Base-by-base conservation (phyloP, 2,113 vertebrate species). In the Scomber colias region DNA sequence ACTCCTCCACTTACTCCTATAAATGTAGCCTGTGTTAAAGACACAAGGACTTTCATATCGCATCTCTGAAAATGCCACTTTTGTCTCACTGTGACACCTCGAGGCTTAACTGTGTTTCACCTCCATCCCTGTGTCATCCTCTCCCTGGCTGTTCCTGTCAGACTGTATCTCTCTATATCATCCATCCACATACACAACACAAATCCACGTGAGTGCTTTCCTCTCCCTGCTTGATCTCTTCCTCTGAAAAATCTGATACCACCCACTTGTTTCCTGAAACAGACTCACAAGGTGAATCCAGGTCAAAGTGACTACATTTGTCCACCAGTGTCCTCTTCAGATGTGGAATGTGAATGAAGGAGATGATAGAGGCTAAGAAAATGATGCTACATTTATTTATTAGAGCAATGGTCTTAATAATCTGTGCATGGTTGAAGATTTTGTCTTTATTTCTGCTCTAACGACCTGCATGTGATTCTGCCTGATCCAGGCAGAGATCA, bases 261-360 rank as follows among this genome's bases (percentile, higher is more conserved):
- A 63, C 85, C 74, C 31, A 55, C 78, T 27, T 45, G 44, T 62
- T 83, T 76, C 63, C 64, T 17, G 55, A 76, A 69, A 74, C 31
- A 70, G 63, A 64, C 57, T 48, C 49, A 12, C 12, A 3, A 51
- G 45, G 71, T 76, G 64, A 79, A 45, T 44, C 45, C 73, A 77
- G 72, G 69, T 83, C 51, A 83, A 30, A n/a, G 30, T 12, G 19
- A 19, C 10, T 11, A 1, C 8, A 7, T 31, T 35, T 55, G 7
- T 9, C 35, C 27, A 50, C 14, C 40, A 9, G 31, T 13, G 35
- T 51, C 59, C 44, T 67, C 0, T 40, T 67, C 82, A 70, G 57
- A 69, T 7, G n/a, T 15, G 44, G 57, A 31, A 55, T 30, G 62
- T 15, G 55, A 56, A 70, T 19, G 1, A 13, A 15, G 17, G 24